Evolutionary conservation across 2,797 vertebrate genomes (phyloP).

Genomic region (Aythya fuligula): DNA sequence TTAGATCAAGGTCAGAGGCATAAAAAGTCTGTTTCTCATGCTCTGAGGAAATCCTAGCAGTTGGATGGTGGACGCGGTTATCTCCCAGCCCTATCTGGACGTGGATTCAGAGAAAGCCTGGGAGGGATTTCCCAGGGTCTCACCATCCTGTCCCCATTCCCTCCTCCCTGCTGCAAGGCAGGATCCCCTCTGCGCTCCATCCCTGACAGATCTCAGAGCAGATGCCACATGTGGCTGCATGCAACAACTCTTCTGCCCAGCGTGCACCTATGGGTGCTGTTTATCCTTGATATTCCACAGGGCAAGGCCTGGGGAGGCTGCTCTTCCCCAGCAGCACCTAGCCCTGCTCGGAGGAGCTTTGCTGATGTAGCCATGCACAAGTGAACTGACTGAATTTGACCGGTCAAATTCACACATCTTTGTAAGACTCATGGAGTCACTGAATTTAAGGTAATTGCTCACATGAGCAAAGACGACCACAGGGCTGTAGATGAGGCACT

Average conservation of each 20-base stretch:
- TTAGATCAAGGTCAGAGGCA: slow-evolving; percentile 71
- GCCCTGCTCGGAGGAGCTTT: neutral
- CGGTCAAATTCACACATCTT: neutral
- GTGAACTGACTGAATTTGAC: too few relatives aligned
- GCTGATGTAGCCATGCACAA: neutral
- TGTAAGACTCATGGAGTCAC: rapidly evolving
- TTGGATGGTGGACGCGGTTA: neutral
- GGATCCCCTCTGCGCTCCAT: neutral
- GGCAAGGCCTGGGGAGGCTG: neutral
- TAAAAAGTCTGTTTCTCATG: slow-evolving; percentile 58
- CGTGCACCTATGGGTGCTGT: rapidly evolving
- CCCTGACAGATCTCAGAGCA: neutral
- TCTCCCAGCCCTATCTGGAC: slow-evolving; percentile 21
- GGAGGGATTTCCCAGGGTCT: slow-evolving; percentile 44
- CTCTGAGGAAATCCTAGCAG: slow-evolving; percentile 64
- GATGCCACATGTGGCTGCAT: neutral
- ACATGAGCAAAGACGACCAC: neutral
- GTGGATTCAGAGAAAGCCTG: neutral
- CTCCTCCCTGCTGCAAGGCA: neutral
- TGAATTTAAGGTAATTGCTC: neutral
- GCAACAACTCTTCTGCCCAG: neutral
- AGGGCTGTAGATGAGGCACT: neutral
- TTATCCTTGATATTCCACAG: neutral
- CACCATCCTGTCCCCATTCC: neutral
- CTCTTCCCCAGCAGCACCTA: neutral